These are phyloP conservation scores for Rhizomys pruinosus DNA, from an alignment of 2,113 vertebrate species.

Conservation along the genomic window DNA sequence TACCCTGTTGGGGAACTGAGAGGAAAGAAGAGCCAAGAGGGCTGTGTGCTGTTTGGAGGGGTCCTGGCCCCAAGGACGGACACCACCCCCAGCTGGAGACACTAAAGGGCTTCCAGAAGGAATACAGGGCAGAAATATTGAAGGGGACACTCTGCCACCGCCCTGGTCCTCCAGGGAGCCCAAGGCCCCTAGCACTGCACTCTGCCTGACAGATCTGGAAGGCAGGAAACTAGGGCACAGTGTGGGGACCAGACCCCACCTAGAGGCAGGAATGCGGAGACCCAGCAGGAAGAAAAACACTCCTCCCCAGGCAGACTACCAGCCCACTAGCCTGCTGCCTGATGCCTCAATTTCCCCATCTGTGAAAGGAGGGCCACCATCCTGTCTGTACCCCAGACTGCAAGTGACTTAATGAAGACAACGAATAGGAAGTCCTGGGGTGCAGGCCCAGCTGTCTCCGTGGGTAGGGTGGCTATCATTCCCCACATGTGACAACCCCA, in stretches of 20 bases:
- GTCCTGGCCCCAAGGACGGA: rapidly evolving
- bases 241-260: slow-evolving; percentile 76
- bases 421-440: rapidly evolving
- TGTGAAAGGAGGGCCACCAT: neutral
- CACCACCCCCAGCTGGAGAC: neutral
- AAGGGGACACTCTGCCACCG: neutral
- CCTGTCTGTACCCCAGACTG: neutral
- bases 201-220: neutral
- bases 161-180: neutral
- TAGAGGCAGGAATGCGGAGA: slow-evolving; percentile 84
- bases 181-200: neutral
- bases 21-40: neutral
- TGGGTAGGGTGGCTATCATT: rapidly evolving
- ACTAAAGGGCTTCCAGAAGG: neutral
- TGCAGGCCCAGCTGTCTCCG: rapidly evolving
- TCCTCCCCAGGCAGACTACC: neutral
- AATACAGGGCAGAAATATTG: neutral
- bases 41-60: neutral
- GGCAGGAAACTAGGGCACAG: neutral
- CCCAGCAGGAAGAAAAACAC: rapidly evolving
- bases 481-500: neutral
- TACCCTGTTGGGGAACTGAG: neutral
- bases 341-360: neutral
- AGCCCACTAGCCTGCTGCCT: neutral
- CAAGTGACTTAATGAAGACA: rapidly evolving